Evolutionary conservation across 2,113 vertebrate genomes (phyloP), one percentile per base, ranked within the genome.

Genomic region (Leucoraja erinaceus): DNA sequence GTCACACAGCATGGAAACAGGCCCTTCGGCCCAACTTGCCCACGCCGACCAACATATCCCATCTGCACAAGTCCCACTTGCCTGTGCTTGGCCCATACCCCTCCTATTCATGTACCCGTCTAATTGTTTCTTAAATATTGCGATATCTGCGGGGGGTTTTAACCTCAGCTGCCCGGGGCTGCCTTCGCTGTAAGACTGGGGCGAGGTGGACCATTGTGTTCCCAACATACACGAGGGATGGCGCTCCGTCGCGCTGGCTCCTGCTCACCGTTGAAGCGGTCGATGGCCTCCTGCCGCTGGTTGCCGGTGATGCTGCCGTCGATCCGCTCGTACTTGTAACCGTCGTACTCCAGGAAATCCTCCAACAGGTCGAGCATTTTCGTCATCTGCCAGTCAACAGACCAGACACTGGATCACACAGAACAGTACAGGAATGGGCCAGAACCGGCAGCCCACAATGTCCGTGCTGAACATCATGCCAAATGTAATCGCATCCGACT

Each of bases 281-380:
- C 98, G 4, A 99, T 99, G 79, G 98, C 98, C 93, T 99, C 99
- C 94, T 99, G 99, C 38, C 99, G 96, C 75, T 99, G 96, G 4
- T 98, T 98, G 0, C 99, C 99, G 0, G 99, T 99, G 94, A 99
- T 99, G 93, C 98, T 98, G 0, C 99, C 99, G 0, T 99, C 98
- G 0, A 99, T 99, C 18, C 98, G 96, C 93, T 99, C 99, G 0
- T 99, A 99, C 94, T 99, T 99, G 95, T 99, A 99, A 84, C 98
- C 98, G 94, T 99, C 99, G 0, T 97, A 98, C 94, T 99, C 99
- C 94, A 99, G 95, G 94, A 99, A 99, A 93, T 99, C 99, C 95
- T 99, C 98, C 93, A 99, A 96, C 93, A 99, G 95, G 95, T 99
- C 99, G 96, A 99, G 94, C 99, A 99, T 99, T 96, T 99, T 99